Evolutionary conservation across 2,113 vertebrate species (phyloP).

Genomic region (Cranoglanis bouderius): DNA sequence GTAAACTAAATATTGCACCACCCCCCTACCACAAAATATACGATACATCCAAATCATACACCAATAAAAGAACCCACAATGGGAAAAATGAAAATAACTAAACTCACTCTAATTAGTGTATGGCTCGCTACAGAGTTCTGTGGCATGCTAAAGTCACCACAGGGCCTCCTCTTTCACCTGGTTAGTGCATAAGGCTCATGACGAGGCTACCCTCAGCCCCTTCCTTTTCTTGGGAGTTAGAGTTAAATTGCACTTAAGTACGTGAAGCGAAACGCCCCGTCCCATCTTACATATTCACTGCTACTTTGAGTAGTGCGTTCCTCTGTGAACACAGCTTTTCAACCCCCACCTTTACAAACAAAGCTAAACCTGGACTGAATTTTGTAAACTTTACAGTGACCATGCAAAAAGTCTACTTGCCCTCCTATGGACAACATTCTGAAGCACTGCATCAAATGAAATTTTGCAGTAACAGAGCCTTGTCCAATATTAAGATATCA

Average conservation of each 20-base stretch:
- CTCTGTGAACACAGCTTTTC: background rate
- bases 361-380: slow-evolving; percentile 9
- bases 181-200: slow-evolving; percentile 71
- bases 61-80: slow-evolving; percentile 41
- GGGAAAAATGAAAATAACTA: background rate
- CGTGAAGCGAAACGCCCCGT: slow-evolving; percentile 51
- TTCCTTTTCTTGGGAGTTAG: slow-evolving; percentile 32
- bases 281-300: slow-evolving; percentile 57
- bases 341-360: background rate
- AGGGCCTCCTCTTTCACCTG: slow-evolving; percentile 56
- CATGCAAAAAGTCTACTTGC: background rate
- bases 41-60: slow-evolving; percentile 52
- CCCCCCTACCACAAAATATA: slow-evolving; percentile 23
- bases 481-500: background rate
- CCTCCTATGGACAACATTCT: background rate
- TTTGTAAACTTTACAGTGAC: slow-evolving; percentile 34
- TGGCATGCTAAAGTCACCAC: slow-evolving; percentile 8
- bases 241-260: slow-evolving; percentile 76
- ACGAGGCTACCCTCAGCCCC: slow-evolving; percentile 59
- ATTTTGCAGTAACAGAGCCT: background rate
- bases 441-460: slow-evolving; percentile 9
- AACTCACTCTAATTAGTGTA: background rate
- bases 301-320: slow-evolving; percentile 65
- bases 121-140: slow-evolving; percentile 16
- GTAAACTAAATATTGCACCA: slow-evolving; percentile 62